Base-by-base conservation (phyloP, 2,113 vertebrate species). In the Trichomycterus rosablanca region DNA sequence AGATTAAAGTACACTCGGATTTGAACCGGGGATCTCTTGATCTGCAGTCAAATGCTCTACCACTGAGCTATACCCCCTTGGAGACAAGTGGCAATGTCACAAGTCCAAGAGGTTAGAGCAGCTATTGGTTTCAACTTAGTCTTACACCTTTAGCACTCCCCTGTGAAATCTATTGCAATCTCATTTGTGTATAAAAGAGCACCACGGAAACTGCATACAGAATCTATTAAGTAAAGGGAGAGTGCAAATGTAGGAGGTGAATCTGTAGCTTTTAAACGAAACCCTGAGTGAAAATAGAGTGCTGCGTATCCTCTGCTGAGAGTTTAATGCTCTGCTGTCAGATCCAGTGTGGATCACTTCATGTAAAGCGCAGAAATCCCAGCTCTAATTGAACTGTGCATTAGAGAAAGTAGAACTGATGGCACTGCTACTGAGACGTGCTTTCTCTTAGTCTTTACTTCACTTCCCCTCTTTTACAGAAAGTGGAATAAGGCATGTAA, bases 61-160 rank as follows among this genome's bases (percentile, higher is more conserved):
- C 87, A 90, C 89, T 92, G 88, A 92, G 88, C 89, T 92, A 91
- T 90, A 90, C 89, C 89, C 88, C 88, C 86, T 4, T n/a, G n/a
- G n/a, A n/a, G n/a, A n/a, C n/a, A n/a, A n/a, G n/a, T n/a, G n/a
- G n/a, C n/a, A n/a, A n/a, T n/a, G n/a, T n/a, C n/a, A n/a, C n/a
- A n/a, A n/a, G n/a, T n/a, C n/a, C n/a, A n/a, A n/a, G n/a, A n/a
- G n/a, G n/a, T n/a, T n/a, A n/a, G n/a, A n/a, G n/a, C n/a, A n/a
- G n/a, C n/a, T n/a, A n/a, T n/a, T n/a, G n/a, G n/a, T n/a, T n/a
- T n/a, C n/a, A n/a, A n/a, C n/a, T n/a, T n/a, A n/a, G n/a, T n/a
- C n/a, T n/a, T n/a, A n/a, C 20, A 22, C 2, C 46, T 28, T 15
- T 3, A 39, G 14, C 46, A 28, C 35, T 28, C 23, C 23, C 15